Percentiles rank a stretch among this genome's conserved stretches.
phyloP scores from a whole-genome alignment of 2,113 vertebrate genomes.

The Centropus bengalensis region DNA sequence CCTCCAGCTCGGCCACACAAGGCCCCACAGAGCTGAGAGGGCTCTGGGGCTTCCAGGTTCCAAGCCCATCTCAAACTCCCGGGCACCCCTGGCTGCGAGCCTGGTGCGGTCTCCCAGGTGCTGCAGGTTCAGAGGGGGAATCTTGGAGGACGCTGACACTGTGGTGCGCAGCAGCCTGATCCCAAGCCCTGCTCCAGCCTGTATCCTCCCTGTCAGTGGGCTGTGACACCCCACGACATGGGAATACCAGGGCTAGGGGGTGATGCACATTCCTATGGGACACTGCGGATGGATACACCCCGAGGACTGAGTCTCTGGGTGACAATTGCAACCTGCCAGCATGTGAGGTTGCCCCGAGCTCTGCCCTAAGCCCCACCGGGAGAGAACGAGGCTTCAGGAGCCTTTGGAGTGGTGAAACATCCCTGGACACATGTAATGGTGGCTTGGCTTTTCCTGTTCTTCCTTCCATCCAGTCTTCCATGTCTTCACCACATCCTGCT shows the following conservation, averaged over 20 bases:
- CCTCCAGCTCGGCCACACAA: background rate
- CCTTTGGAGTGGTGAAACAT: background rate
- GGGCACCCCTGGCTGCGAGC: background rate
- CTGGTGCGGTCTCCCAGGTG: background rate
- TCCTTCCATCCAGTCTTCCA: background rate
- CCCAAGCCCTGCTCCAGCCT: accelerated
- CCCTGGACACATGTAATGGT: accelerated
- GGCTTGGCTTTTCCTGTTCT: background rate
- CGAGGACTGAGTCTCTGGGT: background rate
- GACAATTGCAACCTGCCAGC: background rate
- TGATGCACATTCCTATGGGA: background rate
- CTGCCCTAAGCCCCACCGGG: background rate
- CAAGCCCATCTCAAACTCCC: background rate
- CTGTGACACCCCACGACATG: background rate
- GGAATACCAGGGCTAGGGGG: background rate
- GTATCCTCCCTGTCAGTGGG: background rate
- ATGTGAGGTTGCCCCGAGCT: background rate
- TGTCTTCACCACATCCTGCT: background rate
- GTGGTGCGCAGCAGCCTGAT: background rate
- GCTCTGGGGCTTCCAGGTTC: background rate
- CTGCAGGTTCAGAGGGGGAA: background rate
- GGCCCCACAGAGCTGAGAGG: background rate
- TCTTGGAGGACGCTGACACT: background rate
- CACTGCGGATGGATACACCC: accelerated
- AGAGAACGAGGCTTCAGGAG: background rate